Base-by-base conservation (phyloP, 2,888 invertebrate genomes). In the Bembecia ichneumoniformis region DNA sequence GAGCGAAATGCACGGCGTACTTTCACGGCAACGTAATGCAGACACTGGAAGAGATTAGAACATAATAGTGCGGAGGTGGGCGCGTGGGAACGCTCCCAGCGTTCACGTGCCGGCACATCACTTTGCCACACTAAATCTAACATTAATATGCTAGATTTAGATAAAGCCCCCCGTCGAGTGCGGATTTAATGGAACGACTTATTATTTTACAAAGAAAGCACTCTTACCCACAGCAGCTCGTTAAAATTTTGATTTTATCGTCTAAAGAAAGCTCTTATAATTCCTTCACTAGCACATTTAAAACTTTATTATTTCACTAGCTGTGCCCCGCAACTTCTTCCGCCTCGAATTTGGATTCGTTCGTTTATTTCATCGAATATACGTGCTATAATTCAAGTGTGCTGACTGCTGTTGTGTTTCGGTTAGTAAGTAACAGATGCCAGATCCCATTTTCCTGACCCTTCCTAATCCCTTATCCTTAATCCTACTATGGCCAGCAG, bases 51-150 rank as follows among this genome's bases (percentile, higher is more conserved):
- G 81, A 84, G 82, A 83, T 84, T 83, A 82, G 77, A 83, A 82
- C 82, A 86, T 86, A 84, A 84, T 86, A 72, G 79, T 80, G 82
- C 75, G 82, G 82, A 83, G 86, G 86, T 82, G 86, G 82, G 68
- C 74, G 82, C 87, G 86, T 87, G 87, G 86, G 87, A 87, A 86
- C 74, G 73, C 84, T 87, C 87, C 84, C 87, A 87, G 84, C 77
- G 79, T 78, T 84, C 82, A 81, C 78, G 80, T 82, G 80, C 77
- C 74, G 65, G 66, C 74, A 75, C 79, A 75, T 75, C 77, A 72
- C 69, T 77, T 68, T 68, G 71, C 74, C 71, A 71, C 72, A 77
- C 80, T 76, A 81, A 82, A 82, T 82, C 71, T 78, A 71, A 76
- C 77, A 82, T 81, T 82, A 82, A 80, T 80, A 79, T 81, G 74